Evolutionary conservation across 1,140 invertebrate species (phyloP), one percentile per base, ranked within the genome.

Genomic region (Panulirus ornatus): DNA sequence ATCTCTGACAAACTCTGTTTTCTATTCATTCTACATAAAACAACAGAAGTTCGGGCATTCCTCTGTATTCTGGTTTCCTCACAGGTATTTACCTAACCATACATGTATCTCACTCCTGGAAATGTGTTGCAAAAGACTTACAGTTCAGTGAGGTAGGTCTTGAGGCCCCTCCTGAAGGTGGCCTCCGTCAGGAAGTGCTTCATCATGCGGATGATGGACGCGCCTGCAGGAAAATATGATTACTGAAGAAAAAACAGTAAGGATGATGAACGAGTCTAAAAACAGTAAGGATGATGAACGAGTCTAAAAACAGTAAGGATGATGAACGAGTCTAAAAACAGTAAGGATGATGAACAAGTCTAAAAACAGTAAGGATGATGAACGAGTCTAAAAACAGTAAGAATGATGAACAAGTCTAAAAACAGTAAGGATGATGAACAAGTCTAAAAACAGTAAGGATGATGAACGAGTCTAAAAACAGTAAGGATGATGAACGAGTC

Each of bases 151-250:
- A 97, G 93, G 93, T 97, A 97, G 91, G 96, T 96, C 0, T 96
- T 96, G 0, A 98, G 94, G 16, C 97, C 98, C 40, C 95, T 95
- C 78, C 96, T 96, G 93, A 99, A 99, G 0, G 97, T 96, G n/a
- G 96, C 93, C 19, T 96, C 96, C 0, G 97, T 97, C 0, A 99
- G 95, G 92, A 98, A 98, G 93, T 97, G 96, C 85, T 97, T 96
- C 97, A 99, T 98, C 98, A 99, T 99, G 47, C 98, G 95, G 34
- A 99, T 97, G n/a, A 99, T 96, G 0, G 97, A 96, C 27, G 97
- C 93, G 96, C 95, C 16, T 96, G 96, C 70, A 97, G 95, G 54
- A 96, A 96, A 27, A 95, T 94, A 97, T 97, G 44, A 47, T 16
- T n/a, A n/a, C n/a, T n/a, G n/a, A n/a, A n/a, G n/a, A n/a, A n/a